phyloP scores from a whole-genome alignment of 1,140 invertebrate species.

The Leguminivora glycinivorella region DNA sequence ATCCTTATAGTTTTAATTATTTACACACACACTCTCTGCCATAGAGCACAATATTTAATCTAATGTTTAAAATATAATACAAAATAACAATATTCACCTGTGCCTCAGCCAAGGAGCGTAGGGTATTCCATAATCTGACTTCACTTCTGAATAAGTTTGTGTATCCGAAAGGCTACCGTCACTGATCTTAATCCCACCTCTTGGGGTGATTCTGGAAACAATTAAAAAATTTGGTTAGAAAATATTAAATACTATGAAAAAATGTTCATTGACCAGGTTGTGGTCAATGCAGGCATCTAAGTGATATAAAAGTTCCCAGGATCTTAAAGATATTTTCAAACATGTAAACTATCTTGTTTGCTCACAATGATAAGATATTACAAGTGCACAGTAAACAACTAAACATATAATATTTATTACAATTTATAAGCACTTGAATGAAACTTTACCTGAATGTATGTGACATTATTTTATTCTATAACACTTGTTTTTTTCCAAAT shows the following conservation, averaged over 20 bases:
- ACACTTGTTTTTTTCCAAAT: background rate
- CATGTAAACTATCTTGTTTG: background rate
- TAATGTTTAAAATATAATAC: background rate
- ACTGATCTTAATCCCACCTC: slow-evolving; percentile 81
- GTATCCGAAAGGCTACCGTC: slow-evolving; percentile 91
- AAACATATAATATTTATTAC: background rate
- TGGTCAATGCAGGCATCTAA: slow-evolving; percentile 16
- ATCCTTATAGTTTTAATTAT: background rate
- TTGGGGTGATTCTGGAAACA: slow-evolving; percentile 75
- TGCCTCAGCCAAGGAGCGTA: slow-evolving; percentile 85
- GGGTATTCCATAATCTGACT: slow-evolving; percentile 83
- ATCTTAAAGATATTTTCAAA: slow-evolving; percentile 23
- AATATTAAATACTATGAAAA: slow-evolving; percentile 8
- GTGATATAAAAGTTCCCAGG: slow-evolving; percentile 34
- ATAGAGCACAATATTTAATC: background rate
- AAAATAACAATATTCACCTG: slow-evolving; percentile 72
- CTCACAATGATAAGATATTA: slow-evolving; percentile 39
- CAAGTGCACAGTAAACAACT: slow-evolving; percentile 19
- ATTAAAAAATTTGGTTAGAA: slow-evolving; percentile 9
- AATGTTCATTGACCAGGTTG: background rate
- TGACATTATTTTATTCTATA: slow-evolving; percentile 19
- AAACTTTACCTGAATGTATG: slow-evolving; percentile 23
- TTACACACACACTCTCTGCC: background rate
- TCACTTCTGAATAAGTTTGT: slow-evolving; percentile 83
- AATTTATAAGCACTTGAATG: background rate